Percentiles rank a stretch among this genome's conserved stretches.
Conservation (phyloP, 2,113 vertebrate species). For the Thunnus maccoyii region DNA sequence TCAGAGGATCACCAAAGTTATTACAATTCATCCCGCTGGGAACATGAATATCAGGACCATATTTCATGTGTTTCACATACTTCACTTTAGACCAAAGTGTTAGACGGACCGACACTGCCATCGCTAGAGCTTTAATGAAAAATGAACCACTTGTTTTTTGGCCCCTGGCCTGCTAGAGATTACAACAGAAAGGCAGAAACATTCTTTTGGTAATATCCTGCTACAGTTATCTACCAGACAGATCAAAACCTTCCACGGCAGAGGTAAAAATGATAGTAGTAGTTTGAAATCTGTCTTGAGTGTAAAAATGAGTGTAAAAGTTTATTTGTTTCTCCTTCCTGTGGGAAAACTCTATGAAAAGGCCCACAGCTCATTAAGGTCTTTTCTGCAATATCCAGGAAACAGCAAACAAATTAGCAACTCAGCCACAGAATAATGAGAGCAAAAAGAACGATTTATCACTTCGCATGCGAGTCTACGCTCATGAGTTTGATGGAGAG, state of each 20-base stretch:
- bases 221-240: neutral
- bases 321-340: slow-evolving; percentile 16
- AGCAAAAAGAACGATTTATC: slow-evolving; percentile 20
- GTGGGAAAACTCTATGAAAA: neutral
- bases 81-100: too few relatives aligned
- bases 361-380: slow-evolving; percentile 51
- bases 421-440: slow-evolving; percentile 34
- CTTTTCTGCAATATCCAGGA: slow-evolving; percentile 26
- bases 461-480: neutral
- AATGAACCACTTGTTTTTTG: too few relatives aligned
- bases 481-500: neutral
- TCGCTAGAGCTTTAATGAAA: too few relatives aligned
- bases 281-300: too few relatives aligned
- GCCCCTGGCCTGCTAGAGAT: too few relatives aligned
- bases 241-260: neutral
- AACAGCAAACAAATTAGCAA: slow-evolving; percentile 53
- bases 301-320: neutral
- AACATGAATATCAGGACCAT: too few relatives aligned
- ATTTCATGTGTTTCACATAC: too few relatives aligned
- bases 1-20: too few relatives aligned
- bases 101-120: too few relatives aligned
- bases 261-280: neutral
- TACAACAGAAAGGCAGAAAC: too few relatives aligned
- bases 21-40: too few relatives aligned
- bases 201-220: too few relatives aligned